Evolutionary conservation across 2,797 vertebrate genomes (phyloP), one percentile per base, ranked within the genome.

Genomic region (Cygnus olor): DNA sequence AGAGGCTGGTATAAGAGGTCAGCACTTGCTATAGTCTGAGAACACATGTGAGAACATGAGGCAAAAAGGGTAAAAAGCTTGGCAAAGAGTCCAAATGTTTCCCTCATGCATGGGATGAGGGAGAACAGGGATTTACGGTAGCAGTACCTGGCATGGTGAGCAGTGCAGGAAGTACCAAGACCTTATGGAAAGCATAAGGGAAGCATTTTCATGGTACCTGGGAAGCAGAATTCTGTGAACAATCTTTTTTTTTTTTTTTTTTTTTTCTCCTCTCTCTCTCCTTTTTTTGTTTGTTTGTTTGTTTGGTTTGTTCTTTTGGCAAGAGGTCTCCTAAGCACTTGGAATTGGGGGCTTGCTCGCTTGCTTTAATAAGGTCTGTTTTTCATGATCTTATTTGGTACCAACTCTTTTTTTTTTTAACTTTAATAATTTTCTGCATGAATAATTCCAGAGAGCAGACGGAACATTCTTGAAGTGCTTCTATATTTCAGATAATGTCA

Each of bases 101-200:
- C 22, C 2, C 2, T 80, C 2, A 0, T 40, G 40, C 25, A 25
- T 15, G 18, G 44, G 32, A 36, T 27, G 32, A 13, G 6, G 57
- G 44, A 69, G 36, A 42, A 0, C 7, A 10, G 21, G 28, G 28
- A 16, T 44, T 92, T 69, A 30, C 3, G 1, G 66, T 69, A 54
- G 40, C 58, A 38, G 44, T 36, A 45, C n/a, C 22, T 58, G 73
- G 27, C 57, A n/a, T 30, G 57, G 27, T 0, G 2, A 76, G 30
- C 0, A 0, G 47, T 56, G 70, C 42, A 71, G 25, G 21, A 54
- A 54, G 11, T 76, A 47, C n/a, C 38, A 32, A 77, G 30, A n/a
- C 36, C 11, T 36, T n/a, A 30, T 24, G 34, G 42, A 79, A 69
- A 18, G 25, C 12, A 7, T 27, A 70, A 53, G 3, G 47, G 53